phyloP scores from a whole-genome alignment of 37 sponge, comb jelly and placozoan genomes.

The Dysidea cf. avara region DNA sequence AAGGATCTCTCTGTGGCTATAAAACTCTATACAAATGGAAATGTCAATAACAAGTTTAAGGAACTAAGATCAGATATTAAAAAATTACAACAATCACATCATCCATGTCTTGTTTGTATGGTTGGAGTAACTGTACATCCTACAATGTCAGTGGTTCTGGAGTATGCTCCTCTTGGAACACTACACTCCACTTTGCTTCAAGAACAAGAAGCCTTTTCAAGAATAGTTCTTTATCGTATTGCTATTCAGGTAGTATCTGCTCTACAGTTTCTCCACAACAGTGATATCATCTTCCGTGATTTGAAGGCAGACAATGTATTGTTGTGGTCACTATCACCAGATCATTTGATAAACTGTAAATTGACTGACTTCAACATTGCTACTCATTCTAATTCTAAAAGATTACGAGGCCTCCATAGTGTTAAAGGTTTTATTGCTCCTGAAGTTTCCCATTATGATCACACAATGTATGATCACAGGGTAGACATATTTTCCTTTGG shows the following conservation, averaged over 20 bases:
- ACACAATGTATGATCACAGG: too few species aligned
- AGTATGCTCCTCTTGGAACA: constrained; percentile 77
- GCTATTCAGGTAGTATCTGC: constrained; percentile 75
- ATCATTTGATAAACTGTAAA: too few species aligned
- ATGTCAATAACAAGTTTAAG: constrained; percentile 35
- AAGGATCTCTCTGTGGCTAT: constrained; percentile 74
- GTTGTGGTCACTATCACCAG: too few species aligned
- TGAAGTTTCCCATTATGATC: too few species aligned
- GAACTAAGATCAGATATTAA: constrained; percentile 59
- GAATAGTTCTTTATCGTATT: constrained; percentile 68
- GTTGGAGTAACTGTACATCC: too few species aligned
- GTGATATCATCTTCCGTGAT: constrained; percentile 77
- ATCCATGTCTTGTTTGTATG: constrained; percentile 77
- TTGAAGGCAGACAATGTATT: constrained; percentile 81
- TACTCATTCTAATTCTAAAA: constrained; percentile 56
- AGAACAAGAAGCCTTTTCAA: constrained; percentile 38
- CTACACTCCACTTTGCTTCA: constrained; percentile 49
- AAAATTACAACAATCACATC: constrained; percentile 56
- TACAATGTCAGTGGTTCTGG: constrained; percentile 69
- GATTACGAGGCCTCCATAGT: constrained; percentile 58
- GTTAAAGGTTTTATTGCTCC: constrained; percentile 82
- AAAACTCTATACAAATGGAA: constrained; percentile 44
- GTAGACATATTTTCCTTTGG: too few species aligned
- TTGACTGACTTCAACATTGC: constrained; percentile 85
- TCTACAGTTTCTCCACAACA: too few species aligned